Evolutionary conservation across 30 jellyfish, hydroid and myxozoan species (phyloP), one percentile per base, ranked within the genome.

Genomic region (Clytia hemisphaerica): DNA sequence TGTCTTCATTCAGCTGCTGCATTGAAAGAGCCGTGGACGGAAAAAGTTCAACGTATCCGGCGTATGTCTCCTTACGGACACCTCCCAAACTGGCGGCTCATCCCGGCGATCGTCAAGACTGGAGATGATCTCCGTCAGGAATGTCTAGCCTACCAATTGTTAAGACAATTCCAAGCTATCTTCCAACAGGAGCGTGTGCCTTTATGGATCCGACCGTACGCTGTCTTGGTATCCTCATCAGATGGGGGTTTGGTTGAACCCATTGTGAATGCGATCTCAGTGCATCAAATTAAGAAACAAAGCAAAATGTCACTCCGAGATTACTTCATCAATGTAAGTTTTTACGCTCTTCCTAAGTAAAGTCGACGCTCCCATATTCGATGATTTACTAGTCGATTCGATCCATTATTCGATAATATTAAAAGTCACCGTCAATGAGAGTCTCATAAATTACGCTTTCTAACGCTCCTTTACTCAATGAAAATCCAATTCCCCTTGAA

Each of bases 81-180:
- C 45, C 58, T 88, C 37, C 97, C 97, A 0, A 47, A 85, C 27
- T 88, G 97, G 97, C 73, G 83, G 53, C 92, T 92, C 4, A 72
- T 76, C n/a, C 95, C 99, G 14, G 99, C 88, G 15, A 92, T 92
- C 33, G 99, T 92, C 3, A 92, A 92, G 47, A 82, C 95, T 45
- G 99, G 99, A 25, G 99, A 92, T 71, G 99, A 92, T 54, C 59
- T 92, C 60, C 85, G 99, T 45, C 99, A 92, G 67, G 99, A 92
- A 48, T 83, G 91, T 62, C 77, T 92, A 64, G 99, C 99, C 6
- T 92, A 92, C 46, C 99, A 92, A 49, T 72, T 92, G 54, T 72
- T 92, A 49, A 85, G 88, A 37, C 95, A 92, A 44, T 92, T 84
- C 49, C 93, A 85, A 40, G 99, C 83, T 18, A 88, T 88, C 45